These are phyloP conservation scores for Polyergus mexicanus DNA, from an alignment of 1,140 invertebrate species.

Conservation along the genomic window DNA sequence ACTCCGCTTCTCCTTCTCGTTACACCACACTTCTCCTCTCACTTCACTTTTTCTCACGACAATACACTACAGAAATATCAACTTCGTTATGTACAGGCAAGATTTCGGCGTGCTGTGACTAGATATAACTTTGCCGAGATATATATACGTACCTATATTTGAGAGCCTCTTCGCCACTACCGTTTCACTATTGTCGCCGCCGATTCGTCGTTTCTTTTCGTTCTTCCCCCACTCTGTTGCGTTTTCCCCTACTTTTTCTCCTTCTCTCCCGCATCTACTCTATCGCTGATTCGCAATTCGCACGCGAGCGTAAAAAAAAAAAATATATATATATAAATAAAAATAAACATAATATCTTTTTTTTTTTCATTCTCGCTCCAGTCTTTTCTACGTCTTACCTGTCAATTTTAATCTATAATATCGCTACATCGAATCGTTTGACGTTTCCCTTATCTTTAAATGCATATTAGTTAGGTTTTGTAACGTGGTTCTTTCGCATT, in stretches of 20 bases:
- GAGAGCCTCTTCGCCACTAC: slow-evolving; percentile 47
- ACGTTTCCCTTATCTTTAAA: too few species aligned
- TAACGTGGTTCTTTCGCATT: too few species aligned
- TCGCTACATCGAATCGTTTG: not conserved
- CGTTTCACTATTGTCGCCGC: slow-evolving; percentile 50
- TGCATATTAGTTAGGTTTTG: too few species aligned
- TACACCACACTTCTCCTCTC: not conserved
- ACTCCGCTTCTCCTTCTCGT: not conserved
- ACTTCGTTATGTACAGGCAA: slow-evolving; percentile 5
- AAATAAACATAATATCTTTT: not conserved
- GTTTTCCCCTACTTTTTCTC: slow-evolving; percentile 1
- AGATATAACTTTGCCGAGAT: not conserved
- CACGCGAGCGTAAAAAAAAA: not conserved
- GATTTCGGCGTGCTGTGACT: slow-evolving; percentile 66
- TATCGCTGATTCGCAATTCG: not conserved
- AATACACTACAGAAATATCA: slow-evolving; percentile 66
- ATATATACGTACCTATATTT: slow-evolving; percentile 51
- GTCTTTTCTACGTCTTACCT: not conserved
- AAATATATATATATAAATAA: not conserved
- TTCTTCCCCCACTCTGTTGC: slow-evolving; percentile 2
- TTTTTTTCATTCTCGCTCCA: not conserved
- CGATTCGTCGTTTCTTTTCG: slow-evolving; percentile 71
- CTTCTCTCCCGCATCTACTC: not conserved
- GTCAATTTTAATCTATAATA: not conserved
- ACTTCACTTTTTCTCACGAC: slow-evolving; percentile 21